Conservation (phyloP, 2,797 vertebrate genomes). For the Steatocranus sp. region DNA sequence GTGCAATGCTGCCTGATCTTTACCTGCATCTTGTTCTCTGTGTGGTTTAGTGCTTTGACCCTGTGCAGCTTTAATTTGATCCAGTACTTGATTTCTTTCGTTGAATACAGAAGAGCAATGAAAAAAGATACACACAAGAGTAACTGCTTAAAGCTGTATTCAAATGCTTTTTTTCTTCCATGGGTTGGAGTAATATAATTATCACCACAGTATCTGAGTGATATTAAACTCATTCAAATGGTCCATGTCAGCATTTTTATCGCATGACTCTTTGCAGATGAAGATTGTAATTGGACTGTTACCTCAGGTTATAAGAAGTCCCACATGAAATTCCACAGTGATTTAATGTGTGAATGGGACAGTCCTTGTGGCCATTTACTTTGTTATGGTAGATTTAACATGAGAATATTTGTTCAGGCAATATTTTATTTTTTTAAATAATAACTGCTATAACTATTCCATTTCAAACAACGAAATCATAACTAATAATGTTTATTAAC, state of each 20-base stretch:
- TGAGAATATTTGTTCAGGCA: neutral
- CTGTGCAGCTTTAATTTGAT: neutral
- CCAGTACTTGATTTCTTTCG: neutral
- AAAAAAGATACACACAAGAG: constrained; percentile 4
- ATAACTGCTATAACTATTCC: neutral
- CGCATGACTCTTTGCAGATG: neutral
- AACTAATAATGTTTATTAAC: neutral
- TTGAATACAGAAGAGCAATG: constrained; percentile 27
- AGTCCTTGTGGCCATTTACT: neutral
- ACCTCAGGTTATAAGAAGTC: neutral
- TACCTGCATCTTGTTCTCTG: neutral
- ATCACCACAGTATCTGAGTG: neutral
- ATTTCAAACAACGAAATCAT: neutral
- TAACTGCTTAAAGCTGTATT: neutral
- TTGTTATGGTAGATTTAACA: neutral
- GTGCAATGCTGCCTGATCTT: neutral
- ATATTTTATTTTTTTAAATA: neutral
- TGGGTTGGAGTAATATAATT: neutral
- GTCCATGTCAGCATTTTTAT: neutral
- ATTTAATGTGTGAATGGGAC: neutral
- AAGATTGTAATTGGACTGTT: neutral
- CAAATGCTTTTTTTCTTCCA: neutral
- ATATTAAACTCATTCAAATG: neutral
- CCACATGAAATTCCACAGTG: neutral
- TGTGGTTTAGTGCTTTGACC: neutral